Percentiles rank a stretch among this genome's conserved stretches.
phyloP scores from a whole-genome alignment of 35 echinoderm and acorn worm species.

The Heliocidaris tuberculata region DNA sequence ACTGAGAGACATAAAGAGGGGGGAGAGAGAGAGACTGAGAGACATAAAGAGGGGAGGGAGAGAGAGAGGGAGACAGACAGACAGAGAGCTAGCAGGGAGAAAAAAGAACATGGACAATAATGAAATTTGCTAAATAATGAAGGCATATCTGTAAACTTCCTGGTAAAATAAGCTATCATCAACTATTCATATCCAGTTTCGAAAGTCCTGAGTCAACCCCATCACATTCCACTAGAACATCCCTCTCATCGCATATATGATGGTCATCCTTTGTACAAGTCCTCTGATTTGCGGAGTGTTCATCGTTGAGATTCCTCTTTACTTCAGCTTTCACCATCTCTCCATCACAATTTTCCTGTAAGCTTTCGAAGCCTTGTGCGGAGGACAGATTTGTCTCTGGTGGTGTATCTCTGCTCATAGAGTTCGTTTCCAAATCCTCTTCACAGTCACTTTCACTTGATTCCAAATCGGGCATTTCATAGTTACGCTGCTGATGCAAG shows the following conservation, averaged over 20 bases:
- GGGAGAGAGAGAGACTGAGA: not conserved
- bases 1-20: not conserved
- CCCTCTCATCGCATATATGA: not conserved
- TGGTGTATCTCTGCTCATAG: not conserved
- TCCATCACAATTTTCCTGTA: not conserved
- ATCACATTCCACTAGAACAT: not conserved
- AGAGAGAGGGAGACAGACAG: not conserved
- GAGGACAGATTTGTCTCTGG: not conserved
- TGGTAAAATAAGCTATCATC: not conserved
- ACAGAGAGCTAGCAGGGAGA: not conserved
- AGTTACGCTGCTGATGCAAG: not conserved
- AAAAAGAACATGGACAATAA: too few relatives aligned
- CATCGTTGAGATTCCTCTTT: not conserved
- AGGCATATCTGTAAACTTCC: not conserved
- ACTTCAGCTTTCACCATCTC: not conserved
- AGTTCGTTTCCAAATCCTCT: not conserved
- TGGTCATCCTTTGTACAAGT: not conserved
- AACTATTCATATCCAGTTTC: not conserved
- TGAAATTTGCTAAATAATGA: not conserved
- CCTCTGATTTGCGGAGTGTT: not conserved
- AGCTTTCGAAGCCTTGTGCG: not conserved
- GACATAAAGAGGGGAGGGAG: too few relatives aligned
- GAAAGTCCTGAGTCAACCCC: not conserved
- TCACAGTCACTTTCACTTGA: constrained; percentile 11
- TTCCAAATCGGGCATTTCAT: constrained; percentile 39